phyloP scores from a whole-genome alignment of 2,797 vertebrate species.

The Syngnathus acus region DNA sequence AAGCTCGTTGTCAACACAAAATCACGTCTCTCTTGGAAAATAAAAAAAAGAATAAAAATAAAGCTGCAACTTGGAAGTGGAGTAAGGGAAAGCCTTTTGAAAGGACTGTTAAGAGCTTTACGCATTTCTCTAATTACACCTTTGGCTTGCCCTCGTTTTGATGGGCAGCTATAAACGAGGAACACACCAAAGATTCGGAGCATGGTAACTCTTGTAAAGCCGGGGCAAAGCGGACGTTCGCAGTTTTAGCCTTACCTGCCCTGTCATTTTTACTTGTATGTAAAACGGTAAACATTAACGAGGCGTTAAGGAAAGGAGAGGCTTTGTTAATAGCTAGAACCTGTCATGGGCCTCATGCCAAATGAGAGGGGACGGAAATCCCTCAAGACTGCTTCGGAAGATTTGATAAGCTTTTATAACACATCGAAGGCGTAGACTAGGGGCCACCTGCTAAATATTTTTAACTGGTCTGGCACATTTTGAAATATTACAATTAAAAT shows the following conservation, averaged over 20 bases:
- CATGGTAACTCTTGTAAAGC: constrained; percentile 63
- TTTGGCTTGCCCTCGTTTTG: constrained; percentile 60
- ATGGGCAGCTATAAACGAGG: constrained; percentile 66
- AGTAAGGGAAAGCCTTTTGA: constrained; percentile 67
- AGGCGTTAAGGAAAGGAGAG: constrained; percentile 58
- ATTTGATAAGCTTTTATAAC: constrained; percentile 22
- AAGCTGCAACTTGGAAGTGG: constrained; percentile 63
- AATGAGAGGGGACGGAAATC: constrained; percentile 59
- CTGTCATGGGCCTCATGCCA: constrained; percentile 52
- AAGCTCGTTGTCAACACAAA: background rate
- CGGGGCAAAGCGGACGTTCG: constrained; percentile 31
- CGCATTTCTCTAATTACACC: constrained; percentile 74
- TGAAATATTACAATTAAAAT: too few relatives aligned
- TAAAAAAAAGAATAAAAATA: constrained; percentile 44
- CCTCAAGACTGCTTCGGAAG: constrained; percentile 44
- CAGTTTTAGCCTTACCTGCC: constrained; percentile 48
- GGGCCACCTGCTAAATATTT: background rate
- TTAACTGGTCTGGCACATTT: background rate
- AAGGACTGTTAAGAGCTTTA: constrained; percentile 60
- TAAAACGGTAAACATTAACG: constrained; percentile 64
- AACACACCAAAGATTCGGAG: constrained; percentile 58
- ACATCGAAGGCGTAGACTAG: constrained; percentile 16
- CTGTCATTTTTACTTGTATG: constrained; percentile 64
- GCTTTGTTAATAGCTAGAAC: constrained; percentile 49
- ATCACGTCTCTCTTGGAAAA: background rate